A percentile compares a stretch with the other conserved stretches of the same genome.
Conservation (phyloP, 2,797 vertebrate genomes). For the Chaenodraco wilsoni region DNA sequence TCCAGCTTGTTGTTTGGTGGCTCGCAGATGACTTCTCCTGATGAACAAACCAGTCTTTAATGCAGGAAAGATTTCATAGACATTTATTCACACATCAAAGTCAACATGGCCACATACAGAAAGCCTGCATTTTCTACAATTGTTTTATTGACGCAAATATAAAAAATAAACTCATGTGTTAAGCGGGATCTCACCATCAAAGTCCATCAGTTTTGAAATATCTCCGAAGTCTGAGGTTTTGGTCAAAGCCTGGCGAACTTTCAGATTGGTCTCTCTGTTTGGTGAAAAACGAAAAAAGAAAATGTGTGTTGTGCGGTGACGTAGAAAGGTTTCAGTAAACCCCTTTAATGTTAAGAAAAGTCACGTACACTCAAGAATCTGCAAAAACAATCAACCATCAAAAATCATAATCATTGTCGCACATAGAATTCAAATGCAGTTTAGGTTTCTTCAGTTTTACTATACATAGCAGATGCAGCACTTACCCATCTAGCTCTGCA, state of each 20-base stretch:
- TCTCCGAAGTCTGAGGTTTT: conserved; percentile 88
- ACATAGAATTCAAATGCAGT: not conserved
- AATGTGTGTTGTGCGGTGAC: not conserved
- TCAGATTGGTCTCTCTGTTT: conserved; percentile 89
- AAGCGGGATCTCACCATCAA: conserved; percentile 85
- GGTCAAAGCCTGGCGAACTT: conserved; percentile 87
- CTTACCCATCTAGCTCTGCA: conserved; percentile 91
- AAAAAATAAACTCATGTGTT: not conserved
- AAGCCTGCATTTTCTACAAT: not conserved
- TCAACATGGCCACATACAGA: not conserved
- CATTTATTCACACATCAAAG: not conserved
- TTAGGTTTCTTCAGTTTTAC: not conserved
- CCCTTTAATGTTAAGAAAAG: not conserved
- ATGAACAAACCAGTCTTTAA: not conserved
- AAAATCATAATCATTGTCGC: not conserved
- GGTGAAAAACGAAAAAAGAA: not conserved
- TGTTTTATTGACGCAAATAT: not conserved
- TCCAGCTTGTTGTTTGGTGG: conserved; percentile 90
- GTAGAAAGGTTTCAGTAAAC: not conserved
- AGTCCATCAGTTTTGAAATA: conserved; percentile 82
- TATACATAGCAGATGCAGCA: conserved; percentile 3
- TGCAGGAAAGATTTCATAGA: too few species aligned
- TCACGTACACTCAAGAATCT: not conserved
- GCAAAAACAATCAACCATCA: not conserved
- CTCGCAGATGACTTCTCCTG: conserved; percentile 89